Evolutionary conservation across 2,797 vertebrate species (phyloP).

Genomic region (Lophotriccus pileatus): DNA sequence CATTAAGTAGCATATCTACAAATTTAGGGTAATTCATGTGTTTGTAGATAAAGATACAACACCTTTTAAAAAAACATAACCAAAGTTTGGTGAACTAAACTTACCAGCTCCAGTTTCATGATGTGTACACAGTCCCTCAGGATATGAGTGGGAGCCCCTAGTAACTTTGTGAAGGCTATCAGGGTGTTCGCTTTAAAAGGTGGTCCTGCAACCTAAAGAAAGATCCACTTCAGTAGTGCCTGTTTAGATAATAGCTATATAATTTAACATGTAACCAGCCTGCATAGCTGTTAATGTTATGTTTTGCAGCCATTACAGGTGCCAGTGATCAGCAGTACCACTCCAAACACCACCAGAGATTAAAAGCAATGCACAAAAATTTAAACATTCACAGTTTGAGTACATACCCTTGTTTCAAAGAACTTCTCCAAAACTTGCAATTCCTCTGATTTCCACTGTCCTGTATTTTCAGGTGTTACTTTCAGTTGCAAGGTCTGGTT

Average conservation of each 20-base stretch:
- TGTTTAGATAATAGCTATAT: not conserved
- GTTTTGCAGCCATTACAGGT: not conserved
- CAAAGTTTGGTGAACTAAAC: constrained; percentile 11
- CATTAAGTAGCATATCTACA: not conserved
- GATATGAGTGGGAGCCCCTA: constrained; percentile 96
- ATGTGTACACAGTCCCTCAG: constrained; percentile 98
- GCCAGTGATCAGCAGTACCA: not conserved
- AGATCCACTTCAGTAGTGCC: constrained; percentile 34
- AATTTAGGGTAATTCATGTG: not conserved
- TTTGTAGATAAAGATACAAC: not conserved
- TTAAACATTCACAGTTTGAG: not conserved
- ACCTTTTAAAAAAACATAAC: not conserved
- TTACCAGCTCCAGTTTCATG: constrained; percentile 98
- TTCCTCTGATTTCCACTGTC: constrained; percentile 97
- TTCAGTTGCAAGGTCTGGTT: constrained; percentile 98
- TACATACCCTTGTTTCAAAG: constrained; percentile 94
- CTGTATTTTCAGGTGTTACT: constrained; percentile 96
- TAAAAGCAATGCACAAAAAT: not conserved
- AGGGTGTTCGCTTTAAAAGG: constrained; percentile 99
- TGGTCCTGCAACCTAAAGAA: constrained; percentile 91
- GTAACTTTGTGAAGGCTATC: constrained; percentile 97
- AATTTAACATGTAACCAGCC: not conserved
- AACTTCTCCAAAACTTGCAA: constrained; percentile 98
- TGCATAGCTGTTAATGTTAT: not conserved
- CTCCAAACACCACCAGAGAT: not conserved